Conservation (phyloP, 2,888 invertebrate genomes). For the Eustalomyia histrio region DNA sequence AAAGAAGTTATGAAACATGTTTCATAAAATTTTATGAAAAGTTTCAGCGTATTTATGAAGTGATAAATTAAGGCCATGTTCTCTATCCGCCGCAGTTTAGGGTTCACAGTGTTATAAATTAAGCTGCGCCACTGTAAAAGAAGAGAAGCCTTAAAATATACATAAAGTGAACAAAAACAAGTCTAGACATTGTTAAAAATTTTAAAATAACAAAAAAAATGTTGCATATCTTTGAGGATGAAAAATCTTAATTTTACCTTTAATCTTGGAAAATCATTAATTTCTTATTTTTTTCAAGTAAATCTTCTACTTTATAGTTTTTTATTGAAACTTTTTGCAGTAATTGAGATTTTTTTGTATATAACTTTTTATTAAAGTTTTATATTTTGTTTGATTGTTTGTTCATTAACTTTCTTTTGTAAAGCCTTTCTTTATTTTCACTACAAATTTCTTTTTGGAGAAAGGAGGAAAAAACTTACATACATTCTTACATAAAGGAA, state of each 20-base stretch:
- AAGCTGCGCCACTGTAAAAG: too few species aligned
- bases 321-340: not conserved
- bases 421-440: not conserved
- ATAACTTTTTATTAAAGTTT: not conserved
- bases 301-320: not conserved
- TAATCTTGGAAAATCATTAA: not conserved
- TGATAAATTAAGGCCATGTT: too few species aligned
- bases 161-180: too few species aligned
- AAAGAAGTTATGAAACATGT: too few species aligned
- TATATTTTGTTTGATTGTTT: not conserved
- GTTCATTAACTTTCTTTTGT: conserved; percentile 7
- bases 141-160: too few species aligned
- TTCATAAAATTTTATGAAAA: too few species aligned
- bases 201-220: not conserved
- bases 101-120: too few species aligned
- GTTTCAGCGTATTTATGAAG: too few species aligned
- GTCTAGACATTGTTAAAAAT: too few species aligned
- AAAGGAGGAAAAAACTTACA: not conserved
- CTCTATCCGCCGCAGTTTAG: too few species aligned
- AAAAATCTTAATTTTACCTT: not conserved
- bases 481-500: not conserved
- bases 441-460: not conserved
- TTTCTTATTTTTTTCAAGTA: not conserved
- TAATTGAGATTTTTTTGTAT: not conserved
- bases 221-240: too few species aligned